Conservation (phyloP, 1,140 invertebrate species). For the roundworm (Caenorhabditis elegans) region DNA sequence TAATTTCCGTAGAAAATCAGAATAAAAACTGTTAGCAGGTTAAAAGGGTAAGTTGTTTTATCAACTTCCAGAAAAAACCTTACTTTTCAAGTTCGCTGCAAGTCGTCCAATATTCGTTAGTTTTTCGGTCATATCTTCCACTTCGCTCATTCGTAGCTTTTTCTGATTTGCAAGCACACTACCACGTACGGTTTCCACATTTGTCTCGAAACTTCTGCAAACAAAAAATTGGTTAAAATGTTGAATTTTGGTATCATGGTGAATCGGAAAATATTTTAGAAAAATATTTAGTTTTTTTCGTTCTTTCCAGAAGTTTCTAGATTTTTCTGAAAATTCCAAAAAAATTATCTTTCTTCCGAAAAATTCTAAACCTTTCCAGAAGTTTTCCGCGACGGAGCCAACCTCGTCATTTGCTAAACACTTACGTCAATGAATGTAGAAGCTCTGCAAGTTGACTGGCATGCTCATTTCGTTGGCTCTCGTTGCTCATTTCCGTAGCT, state of each 20-base stretch:
- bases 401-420: too few species aligned
- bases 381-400: too few species aligned
- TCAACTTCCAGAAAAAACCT: too few species aligned
- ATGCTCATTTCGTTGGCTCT: conserved; percentile 21
- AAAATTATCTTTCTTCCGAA: too few species aligned
- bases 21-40: too few species aligned
- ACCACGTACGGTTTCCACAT: conserved; percentile 56
- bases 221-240: not conserved
- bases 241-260: not conserved
- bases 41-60: too few species aligned
- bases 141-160: conserved; percentile 63
- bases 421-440: conserved; percentile 42
- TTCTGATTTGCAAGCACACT: conserved; percentile 59
- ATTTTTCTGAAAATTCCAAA: too few species aligned
- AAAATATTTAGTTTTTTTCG: too few species aligned
- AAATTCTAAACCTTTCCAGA: too few species aligned
- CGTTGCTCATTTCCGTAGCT: not conserved
- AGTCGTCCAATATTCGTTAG: conserved; percentile 57
- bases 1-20: too few species aligned
- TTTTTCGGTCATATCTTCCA: conserved; percentile 58
- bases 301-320: too few species aligned
- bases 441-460: conserved; percentile 38
- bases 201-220: conserved; percentile 55
- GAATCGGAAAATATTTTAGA: too few species aligned
- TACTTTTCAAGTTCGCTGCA: conserved; percentile 59